Evolutionary conservation across 2,797 vertebrate genomes (phyloP).

Genomic region (Acrocephalus scirpaceus): DNA sequence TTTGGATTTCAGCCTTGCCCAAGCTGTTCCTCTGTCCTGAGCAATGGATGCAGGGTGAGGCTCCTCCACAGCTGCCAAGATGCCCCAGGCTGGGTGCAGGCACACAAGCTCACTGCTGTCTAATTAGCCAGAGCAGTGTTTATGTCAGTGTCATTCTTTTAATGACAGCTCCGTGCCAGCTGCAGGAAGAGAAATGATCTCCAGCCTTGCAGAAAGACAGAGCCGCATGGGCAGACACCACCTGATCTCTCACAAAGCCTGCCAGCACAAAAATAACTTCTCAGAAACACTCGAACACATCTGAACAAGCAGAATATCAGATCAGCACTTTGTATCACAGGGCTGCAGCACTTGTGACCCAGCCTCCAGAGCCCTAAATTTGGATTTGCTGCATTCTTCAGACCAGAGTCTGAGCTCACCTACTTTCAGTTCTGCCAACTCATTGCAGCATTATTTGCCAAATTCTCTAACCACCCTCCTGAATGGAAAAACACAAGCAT

Average conservation of each 20-base stretch:
- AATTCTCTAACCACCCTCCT: background rate
- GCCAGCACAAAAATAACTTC: constrained; percentile 67
- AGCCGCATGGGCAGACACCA: constrained; percentile 16
- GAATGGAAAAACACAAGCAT: constrained; percentile 15
- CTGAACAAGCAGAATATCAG: constrained; percentile 5
- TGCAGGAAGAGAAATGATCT: constrained; percentile 21
- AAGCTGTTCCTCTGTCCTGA: background rate
- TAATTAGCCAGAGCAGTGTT: background rate
- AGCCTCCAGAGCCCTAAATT: constrained; percentile 11
- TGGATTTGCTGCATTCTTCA: constrained; percentile 24
- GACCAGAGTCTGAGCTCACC: background rate
- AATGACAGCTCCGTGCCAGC: background rate
- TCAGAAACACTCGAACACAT: constrained; percentile 38
- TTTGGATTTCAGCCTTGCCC: background rate
- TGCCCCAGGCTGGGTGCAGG: background rate
- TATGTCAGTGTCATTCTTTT: background rate
- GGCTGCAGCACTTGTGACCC: background rate
- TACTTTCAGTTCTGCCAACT: background rate
- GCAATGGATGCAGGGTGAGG: background rate
- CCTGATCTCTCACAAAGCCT: constrained; percentile 45
- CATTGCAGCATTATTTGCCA: background rate
- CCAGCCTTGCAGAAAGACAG: background rate
- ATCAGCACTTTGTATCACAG: constrained; percentile 34
- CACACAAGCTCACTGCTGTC: background rate
- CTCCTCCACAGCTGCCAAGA: fast-evolving